phyloP scores from a whole-genome alignment of 2,113 vertebrate species.

The Ceratotherium simum region DNA sequence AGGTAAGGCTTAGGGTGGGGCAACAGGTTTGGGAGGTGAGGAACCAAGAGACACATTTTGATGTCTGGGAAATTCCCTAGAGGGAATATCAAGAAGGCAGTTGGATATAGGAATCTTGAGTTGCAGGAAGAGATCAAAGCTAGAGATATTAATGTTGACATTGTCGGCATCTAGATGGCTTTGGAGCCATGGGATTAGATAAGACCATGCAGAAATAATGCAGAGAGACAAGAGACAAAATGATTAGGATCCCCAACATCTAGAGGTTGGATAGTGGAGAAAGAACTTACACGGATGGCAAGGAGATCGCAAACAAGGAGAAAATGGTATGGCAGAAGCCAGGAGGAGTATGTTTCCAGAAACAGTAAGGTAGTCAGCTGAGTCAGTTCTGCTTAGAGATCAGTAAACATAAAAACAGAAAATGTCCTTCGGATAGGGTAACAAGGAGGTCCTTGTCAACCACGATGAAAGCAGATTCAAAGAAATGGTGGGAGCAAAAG shows the following conservation, averaged over 20 bases:
- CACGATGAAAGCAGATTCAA: background rate
- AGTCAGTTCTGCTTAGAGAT: background rate
- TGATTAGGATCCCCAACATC: background rate
- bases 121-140: constrained; percentile 2
- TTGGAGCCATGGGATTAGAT: background rate
- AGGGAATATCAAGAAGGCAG: background rate
- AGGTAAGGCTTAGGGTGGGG: background rate
- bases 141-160: background rate
- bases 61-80: background rate
- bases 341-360: constrained; percentile 30
- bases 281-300: background rate
- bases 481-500: background rate
- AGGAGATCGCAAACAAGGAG: background rate
- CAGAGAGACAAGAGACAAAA: background rate
- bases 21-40: background rate
- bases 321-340: background rate
- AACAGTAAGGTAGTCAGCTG: background rate
- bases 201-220: background rate
- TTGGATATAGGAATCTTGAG: background rate
- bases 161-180: background rate
- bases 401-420: constrained; percentile 36
- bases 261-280: background rate
- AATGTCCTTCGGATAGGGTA: background rate
- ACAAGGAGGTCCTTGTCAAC: background rate
- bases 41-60: background rate